Conservation (phyloP, 2,797 vertebrate species). For the Borostomias antarcticus region DNA sequence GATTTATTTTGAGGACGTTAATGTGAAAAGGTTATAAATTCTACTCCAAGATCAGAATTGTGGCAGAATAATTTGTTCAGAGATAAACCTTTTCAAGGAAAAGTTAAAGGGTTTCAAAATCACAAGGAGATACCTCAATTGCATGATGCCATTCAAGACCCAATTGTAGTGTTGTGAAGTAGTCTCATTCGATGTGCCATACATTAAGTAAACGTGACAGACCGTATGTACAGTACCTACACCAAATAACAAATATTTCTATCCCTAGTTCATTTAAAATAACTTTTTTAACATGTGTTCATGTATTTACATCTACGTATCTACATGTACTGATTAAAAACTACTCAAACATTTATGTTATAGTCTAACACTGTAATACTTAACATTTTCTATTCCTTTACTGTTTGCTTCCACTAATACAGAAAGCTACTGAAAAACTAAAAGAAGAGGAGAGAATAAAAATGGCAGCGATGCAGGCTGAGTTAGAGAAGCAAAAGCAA, state of each 20-base stretch:
- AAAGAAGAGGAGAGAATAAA: slow-evolving; percentile 90
- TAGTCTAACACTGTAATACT: slow-evolving; percentile 44
- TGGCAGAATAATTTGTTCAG: background rate
- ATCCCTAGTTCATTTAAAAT: slow-evolving; percentile 2
- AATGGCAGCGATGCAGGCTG: slow-evolving; percentile 90
- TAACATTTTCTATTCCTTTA: slow-evolving; percentile 52
- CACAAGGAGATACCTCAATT: slow-evolving; percentile 17
- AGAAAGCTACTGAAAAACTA: slow-evolving; percentile 92
- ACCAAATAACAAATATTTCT: slow-evolving; percentile 21
- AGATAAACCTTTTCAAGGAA: background rate
- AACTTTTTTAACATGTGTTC: slow-evolving; percentile 31
- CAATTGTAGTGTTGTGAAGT: slow-evolving; percentile 67
- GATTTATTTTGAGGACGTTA: background rate
- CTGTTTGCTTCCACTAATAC: slow-evolving; percentile 67
- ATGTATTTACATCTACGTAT: slow-evolving; percentile 51
- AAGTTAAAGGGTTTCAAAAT: background rate
- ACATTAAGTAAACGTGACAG: slow-evolving; percentile 52
- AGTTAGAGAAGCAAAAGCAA: slow-evolving; percentile 92
- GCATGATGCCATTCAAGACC: slow-evolving; percentile 61
- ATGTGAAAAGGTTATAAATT: background rate
- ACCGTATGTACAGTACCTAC: slow-evolving; percentile 24
- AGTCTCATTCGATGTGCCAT: slow-evolving; percentile 65
- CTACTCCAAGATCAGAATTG: background rate
- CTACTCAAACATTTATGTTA: slow-evolving; percentile 17
- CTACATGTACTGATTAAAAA: slow-evolving; percentile 41